phyloP scores from a whole-genome alignment of 2,797 vertebrate species.

The Hemitrygon akajei region DNA sequence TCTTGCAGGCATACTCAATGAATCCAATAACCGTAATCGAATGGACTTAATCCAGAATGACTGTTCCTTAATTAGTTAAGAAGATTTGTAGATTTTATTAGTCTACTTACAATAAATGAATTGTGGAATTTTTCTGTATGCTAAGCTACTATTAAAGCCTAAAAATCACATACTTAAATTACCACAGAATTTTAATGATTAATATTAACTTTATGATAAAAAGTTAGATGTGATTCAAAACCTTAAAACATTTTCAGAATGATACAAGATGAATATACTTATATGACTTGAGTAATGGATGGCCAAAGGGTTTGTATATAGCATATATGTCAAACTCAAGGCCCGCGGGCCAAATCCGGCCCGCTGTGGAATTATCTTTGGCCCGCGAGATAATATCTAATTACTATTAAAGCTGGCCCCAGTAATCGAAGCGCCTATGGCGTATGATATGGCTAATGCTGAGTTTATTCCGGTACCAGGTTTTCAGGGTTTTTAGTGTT shows the following conservation, averaged over 20 bases:
- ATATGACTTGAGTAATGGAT: background rate
- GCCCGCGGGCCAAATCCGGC: too few relatives aligned
- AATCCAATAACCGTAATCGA: background rate
- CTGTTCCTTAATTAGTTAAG: background rate
- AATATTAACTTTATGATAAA: background rate
- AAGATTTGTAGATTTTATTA: background rate
- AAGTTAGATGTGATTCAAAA: background rate
- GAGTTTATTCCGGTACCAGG: too few relatives aligned
- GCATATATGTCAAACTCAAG: too few relatives aligned
- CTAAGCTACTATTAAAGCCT: background rate
- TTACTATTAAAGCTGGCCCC: too few relatives aligned
- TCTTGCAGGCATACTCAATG: too few relatives aligned
- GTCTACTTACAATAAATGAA: background rate
- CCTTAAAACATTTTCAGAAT: background rate
- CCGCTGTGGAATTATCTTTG: too few relatives aligned
- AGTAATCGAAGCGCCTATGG: too few relatives aligned
- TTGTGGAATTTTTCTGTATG: background rate
- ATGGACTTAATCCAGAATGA: background rate
- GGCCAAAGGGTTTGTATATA: background rate
- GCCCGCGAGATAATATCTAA: too few relatives aligned
- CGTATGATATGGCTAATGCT: too few relatives aligned
- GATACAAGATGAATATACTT: background rate
- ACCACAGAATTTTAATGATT: background rate
- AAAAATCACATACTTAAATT: background rate
- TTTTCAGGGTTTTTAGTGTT: too few relatives aligned